Evolutionary conservation across 1,140 invertebrate species (phyloP).

Genomic region (Zaprionus camerounensis): DNA sequence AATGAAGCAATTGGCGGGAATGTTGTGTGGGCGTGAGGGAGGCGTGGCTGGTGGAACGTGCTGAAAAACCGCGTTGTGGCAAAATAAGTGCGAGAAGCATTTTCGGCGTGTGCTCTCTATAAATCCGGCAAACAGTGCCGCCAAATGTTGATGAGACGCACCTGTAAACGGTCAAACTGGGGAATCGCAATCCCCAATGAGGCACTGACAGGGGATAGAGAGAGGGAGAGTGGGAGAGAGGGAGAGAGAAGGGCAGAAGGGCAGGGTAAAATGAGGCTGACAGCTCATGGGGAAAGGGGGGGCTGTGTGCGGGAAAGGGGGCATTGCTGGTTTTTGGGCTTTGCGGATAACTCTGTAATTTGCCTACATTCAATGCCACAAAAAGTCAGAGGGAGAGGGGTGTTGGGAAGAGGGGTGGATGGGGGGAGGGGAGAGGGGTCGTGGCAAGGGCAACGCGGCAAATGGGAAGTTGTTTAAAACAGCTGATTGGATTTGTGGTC

Average conservation of each 20-base stretch:
- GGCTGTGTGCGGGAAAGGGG: not conserved
- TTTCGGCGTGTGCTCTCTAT: conserved; percentile 27
- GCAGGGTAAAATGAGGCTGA: not conserved
- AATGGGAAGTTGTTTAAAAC: not conserved
- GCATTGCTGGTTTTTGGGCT: not conserved
- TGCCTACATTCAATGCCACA: conserved; percentile 14
- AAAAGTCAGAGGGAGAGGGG: not conserved
- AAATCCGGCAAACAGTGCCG: conserved; percentile 16
- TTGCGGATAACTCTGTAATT: conserved; percentile 31
- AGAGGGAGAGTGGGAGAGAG: not conserved
- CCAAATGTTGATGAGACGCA: conserved; percentile 28
- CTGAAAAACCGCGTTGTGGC: conserved; percentile 68
- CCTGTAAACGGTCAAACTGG: conserved; percentile 7
- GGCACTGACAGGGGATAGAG: not conserved
- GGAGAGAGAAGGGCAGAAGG: too few species aligned
- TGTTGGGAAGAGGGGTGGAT: too few species aligned
- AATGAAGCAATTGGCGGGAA: conserved; percentile 5
- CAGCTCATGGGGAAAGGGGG: not conserved
- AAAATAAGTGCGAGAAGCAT: conserved; percentile 43
- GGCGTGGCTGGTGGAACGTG: conserved; percentile 46
- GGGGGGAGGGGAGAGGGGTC: too few species aligned
- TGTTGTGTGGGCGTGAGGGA: conserved; percentile 1
- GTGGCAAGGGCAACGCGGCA: not conserved
- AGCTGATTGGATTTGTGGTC: conserved; percentile 34
- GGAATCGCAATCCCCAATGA: not conserved